phyloP scores from a whole-genome alignment of 2,888 invertebrate species.

The Heliconius cydno region DNA sequence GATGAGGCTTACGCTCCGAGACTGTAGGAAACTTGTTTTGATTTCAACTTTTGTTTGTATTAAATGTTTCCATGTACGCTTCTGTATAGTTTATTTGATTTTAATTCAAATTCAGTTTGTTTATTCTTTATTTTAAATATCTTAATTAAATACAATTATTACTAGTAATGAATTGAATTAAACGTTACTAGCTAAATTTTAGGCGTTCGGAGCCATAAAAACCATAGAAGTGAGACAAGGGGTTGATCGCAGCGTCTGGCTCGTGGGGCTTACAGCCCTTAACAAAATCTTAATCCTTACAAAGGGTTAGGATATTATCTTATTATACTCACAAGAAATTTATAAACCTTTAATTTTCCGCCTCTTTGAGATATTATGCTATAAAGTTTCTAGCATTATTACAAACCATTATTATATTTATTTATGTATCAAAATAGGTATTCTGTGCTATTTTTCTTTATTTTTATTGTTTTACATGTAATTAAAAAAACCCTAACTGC shows the following conservation, averaged over 20 bases:
- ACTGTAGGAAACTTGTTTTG: conserved; percentile 34
- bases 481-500: too few relatives aligned
- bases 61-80: conserved; percentile 25
- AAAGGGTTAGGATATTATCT: conserved; percentile 83
- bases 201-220: conserved; percentile 15
- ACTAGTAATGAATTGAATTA: conserved; percentile 9
- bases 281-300: conserved; percentile 83
- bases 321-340: conserved; percentile 78
- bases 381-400: conserved; percentile 36
- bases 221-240: conserved; percentile 50
- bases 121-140: not conserved
- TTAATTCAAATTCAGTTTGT: not conserved
- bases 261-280: conserved; percentile 72
- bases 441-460: not conserved
- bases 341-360: conserved; percentile 71
- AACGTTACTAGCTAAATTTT: not conserved
- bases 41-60: conserved; percentile 31
- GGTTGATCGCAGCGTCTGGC: conserved; percentile 72
- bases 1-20: conserved; percentile 67
- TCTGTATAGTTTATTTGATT: not conserved
- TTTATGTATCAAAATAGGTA: not conserved
- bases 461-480: too few relatives aligned
- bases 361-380: conserved; percentile 61
- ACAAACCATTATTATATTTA: not conserved
- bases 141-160: not conserved